phyloP scores from a whole-genome alignment of 2,113 vertebrate species.

The Microtus oregoni region DNA sequence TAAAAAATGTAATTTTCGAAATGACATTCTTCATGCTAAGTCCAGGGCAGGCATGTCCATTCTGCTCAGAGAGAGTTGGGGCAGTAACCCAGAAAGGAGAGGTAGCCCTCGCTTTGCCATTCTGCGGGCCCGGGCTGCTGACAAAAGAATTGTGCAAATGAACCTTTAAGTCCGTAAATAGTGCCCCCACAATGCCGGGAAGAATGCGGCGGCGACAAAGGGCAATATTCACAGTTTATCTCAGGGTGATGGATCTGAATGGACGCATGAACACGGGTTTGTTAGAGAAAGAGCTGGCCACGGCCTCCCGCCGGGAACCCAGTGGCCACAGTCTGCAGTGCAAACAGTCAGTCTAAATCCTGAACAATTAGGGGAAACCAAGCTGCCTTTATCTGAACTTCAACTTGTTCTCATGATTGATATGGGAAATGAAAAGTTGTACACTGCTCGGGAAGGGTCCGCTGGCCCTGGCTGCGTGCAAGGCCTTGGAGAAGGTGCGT shows the following conservation, averaged over 20 bases:
- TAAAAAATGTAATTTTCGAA: conserved; percentile 84
- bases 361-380: conserved; percentile 94
- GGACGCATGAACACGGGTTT: conserved; percentile 98
- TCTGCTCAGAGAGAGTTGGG: conserved; percentile 87
- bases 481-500: conserved; percentile 68
- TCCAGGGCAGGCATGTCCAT: conserved; percentile 88
- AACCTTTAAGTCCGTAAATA: conserved; percentile 99
- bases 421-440: conserved; percentile 97
- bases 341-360: conserved; percentile 91
- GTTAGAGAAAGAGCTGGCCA: conserved; percentile 92
- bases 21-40: conserved; percentile 87
- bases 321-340: conserved; percentile 91
- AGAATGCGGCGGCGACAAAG: conserved; percentile 96
- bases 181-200: conserved; percentile 95
- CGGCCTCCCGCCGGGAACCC: conserved; percentile 95
- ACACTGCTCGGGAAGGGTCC: conserved; percentile 83
- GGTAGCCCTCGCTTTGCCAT: conserved; percentile 89
- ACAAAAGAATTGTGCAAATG: conserved; percentile 99
- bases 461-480: conserved; percentile 64
- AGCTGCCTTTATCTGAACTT: conserved; percentile 93
- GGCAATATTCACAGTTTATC: conserved; percentile 94
- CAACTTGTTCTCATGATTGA: conserved; percentile 96
- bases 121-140: conserved; percentile 91
- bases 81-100: conserved; percentile 88
- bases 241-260: conserved; percentile 99